These are phyloP conservation scores for Bagarius yarrelli DNA, from an alignment of 2,113 vertebrate species.

Conservation along the genomic window DNA sequence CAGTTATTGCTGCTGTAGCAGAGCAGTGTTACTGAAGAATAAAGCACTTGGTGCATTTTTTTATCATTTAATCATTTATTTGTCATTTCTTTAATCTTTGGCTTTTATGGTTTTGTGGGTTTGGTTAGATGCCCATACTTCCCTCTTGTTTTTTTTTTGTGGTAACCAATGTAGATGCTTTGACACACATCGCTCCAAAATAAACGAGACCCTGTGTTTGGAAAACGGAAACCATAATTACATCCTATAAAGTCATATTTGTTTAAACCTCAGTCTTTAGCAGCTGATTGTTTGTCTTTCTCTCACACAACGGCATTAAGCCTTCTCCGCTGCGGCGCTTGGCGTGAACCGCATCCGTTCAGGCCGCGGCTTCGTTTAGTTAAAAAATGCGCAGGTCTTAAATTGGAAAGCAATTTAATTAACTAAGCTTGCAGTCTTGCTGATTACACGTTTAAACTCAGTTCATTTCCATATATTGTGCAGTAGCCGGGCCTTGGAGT, in stretches of 20 bases:
- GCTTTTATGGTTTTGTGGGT: too few relatives aligned
- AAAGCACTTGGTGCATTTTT: too few relatives aligned
- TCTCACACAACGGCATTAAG: too few relatives aligned
- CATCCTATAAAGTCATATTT: neutral
- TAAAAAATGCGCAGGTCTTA: neutral
- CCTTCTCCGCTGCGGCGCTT: neutral
- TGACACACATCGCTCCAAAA: too few relatives aligned
- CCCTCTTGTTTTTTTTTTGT: too few relatives aligned
- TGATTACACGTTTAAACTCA: conserved; percentile 5
- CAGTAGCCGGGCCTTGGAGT: neutral
- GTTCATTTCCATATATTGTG: conserved; percentile 21
- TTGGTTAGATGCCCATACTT: too few relatives aligned
- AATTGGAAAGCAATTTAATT: conserved; percentile 13
- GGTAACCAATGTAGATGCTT: too few relatives aligned
- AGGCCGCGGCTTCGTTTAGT: neutral
- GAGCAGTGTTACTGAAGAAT: too few relatives aligned
- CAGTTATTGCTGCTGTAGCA: too few relatives aligned
- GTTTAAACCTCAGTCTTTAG: neutral
- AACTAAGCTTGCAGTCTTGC: conserved; percentile 15
- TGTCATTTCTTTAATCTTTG: too few relatives aligned
- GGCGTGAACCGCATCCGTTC: neutral
- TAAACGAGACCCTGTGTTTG: neutral
- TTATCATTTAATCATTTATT: too few relatives aligned
- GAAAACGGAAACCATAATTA: neutral
- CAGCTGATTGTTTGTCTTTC: neutral